These are phyloP conservation scores for Hirundo rustica DNA, from an alignment of 2,797 vertebrate species.

Conservation along the genomic window DNA sequence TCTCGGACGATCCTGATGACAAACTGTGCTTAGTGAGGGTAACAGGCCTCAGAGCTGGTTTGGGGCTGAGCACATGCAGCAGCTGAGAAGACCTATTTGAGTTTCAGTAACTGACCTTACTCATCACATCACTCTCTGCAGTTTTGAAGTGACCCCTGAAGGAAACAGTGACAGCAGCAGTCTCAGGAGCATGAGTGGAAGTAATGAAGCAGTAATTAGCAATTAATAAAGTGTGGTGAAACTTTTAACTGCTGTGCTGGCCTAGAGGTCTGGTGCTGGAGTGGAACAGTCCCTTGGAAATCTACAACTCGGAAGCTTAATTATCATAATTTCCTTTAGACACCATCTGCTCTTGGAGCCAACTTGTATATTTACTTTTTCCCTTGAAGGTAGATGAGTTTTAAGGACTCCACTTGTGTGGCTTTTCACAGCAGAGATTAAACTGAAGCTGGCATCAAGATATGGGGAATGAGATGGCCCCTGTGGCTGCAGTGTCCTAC, in stretches of 20 bases:
- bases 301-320: constrained; percentile 50
- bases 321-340: constrained; percentile 61
- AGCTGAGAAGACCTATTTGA: not conserved
- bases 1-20: rapidly evolving
- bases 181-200: constrained; percentile 19
- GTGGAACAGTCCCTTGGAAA: constrained; percentile 49
- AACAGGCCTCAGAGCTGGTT: not conserved
- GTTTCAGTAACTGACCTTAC: not conserved
- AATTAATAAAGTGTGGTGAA: constrained; percentile 49
- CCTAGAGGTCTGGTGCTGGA: constrained; percentile 37
- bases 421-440: not conserved
- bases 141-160: not conserved
- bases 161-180: not conserved
- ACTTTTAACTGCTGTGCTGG: constrained; percentile 4
- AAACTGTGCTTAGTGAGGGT: not conserved
- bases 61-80: not conserved
- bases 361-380: not conserved
- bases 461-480: not conserved
- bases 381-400: not conserved
- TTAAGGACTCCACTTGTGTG: not conserved
- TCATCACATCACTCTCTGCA: not conserved
- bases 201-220: constrained; percentile 56
- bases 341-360: constrained; percentile 61
- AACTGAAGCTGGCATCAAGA: not conserved
- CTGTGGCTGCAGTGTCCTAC: not conserved